A percentile compares a stretch with the other conserved stretches of the same genome.
Conservation (phyloP, 2,113 vertebrate genomes). For the Thunnus thynnus region DNA sequence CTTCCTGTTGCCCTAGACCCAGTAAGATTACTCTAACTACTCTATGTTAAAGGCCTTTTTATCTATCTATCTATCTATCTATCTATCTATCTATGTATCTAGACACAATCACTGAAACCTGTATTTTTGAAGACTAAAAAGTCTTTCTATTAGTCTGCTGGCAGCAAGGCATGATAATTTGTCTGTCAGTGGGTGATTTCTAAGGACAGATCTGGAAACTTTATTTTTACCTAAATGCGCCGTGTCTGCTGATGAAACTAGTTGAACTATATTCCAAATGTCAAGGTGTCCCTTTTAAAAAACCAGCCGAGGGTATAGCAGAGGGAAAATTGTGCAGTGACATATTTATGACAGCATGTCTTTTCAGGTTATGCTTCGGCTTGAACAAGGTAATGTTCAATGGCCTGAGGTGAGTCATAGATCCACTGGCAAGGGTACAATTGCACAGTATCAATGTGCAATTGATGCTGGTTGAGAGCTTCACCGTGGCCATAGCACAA, state of each 20-base stretch:
- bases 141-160: too few species aligned
- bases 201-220: neutral
- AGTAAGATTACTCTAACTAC: too few species aligned
- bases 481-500: neutral
- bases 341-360: neutral
- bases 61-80: too few species aligned
- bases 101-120: too few species aligned
- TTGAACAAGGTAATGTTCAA: slow-evolving; percentile 6
- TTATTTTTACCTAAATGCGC: neutral
- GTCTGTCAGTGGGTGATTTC: too few species aligned
- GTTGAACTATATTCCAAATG: neutral
- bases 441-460: slow-evolving; percentile 5
- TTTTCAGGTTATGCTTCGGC: neutral
- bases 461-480: neutral
- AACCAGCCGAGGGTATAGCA: neutral
- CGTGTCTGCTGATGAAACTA: neutral
- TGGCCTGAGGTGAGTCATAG: neutral
- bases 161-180: too few species aligned
- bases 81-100: too few species aligned
- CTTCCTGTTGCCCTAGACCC: too few species aligned
- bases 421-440: neutral
- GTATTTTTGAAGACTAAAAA: too few species aligned
- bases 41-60: too few species aligned
- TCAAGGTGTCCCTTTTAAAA: slow-evolving; percentile 4
- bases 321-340: neutral